Evolutionary conservation across 53 echinoderm and acorn worm species (phyloP).

Genomic region (Henricia sp.): DNA sequence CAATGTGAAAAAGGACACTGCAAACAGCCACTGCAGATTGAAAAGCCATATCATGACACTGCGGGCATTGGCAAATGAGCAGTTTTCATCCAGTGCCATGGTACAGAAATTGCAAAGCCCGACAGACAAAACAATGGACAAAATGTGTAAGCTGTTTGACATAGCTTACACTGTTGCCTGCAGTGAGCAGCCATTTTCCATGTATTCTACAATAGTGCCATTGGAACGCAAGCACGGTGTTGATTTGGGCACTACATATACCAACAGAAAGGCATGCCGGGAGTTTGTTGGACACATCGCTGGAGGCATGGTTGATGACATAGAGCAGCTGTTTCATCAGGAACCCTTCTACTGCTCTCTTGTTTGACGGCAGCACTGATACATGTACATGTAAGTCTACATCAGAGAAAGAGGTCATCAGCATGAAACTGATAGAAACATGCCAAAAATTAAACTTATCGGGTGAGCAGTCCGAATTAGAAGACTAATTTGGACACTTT

Average conservation of each 20-base stretch:
- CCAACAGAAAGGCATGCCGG: conserved; percentile 54
- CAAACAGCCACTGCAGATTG: conserved; percentile 1
- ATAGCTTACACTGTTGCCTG: conserved; percentile 45
- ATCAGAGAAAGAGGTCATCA: conserved; percentile 66
- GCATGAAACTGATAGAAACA: conserved; percentile 53
- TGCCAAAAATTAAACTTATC: conserved; percentile 45
- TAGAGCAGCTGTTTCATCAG: background rate
- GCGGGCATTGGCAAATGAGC: background rate
- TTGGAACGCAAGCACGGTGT: conserved; percentile 58
- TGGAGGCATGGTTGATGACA: conserved; percentile 40
- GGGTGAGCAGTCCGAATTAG: conserved; percentile 1
- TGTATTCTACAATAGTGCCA: conserved; percentile 17
- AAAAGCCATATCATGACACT: conserved; percentile 20
- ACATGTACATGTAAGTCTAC: conserved; percentile 65
- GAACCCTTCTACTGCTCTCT: conserved; percentile 71
- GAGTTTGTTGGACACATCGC: conserved; percentile 56
- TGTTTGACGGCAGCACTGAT: conserved; percentile 57
- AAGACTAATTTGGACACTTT: background rate
- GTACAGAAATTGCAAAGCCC: conserved; percentile 24
- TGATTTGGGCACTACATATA: conserved; percentile 41
- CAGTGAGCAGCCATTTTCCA: conserved; percentile 46
- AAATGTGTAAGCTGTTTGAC: conserved; percentile 52
- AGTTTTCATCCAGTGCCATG: background rate
- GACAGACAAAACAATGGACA: conserved; percentile 33
- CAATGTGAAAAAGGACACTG: conserved; percentile 64